These are phyloP conservation scores for Dendrolimus punctatus DNA, from an alignment of 1,140 invertebrate genomes.

Conservation along the genomic window DNA sequence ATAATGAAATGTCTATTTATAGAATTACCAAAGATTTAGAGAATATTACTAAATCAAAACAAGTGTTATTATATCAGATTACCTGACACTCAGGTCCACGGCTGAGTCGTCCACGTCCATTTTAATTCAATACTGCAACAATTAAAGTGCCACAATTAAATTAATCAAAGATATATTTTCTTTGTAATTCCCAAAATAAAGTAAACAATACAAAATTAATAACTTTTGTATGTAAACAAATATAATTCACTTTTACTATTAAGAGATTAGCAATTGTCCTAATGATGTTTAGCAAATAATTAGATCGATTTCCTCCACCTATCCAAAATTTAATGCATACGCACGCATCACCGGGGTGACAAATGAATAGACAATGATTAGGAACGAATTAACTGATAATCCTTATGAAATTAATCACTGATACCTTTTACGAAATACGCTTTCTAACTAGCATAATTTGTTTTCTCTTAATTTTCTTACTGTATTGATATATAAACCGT, in stretches of 20 bases:
- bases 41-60: conserved; percentile 9
- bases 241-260: too few relatives aligned
- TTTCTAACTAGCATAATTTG: too few relatives aligned
- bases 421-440: too few relatives aligned
- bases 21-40: conserved; percentile 9
- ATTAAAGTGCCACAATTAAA: conserved; percentile 40
- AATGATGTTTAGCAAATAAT: background rate
- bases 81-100: conserved; percentile 85
- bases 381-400: too few relatives aligned
- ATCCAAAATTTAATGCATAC: conserved; percentile 15
- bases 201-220: too few relatives aligned
- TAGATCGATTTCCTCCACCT: conserved; percentile 4
- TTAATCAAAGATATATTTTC: conserved; percentile 6
- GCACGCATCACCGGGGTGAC: conserved; percentile 24
- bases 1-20: too few relatives aligned
- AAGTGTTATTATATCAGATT: conserved; percentile 18
- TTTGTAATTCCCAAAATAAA: background rate
- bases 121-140: conserved; percentile 32
- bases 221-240: too few relatives aligned
- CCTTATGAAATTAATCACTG: too few relatives aligned
- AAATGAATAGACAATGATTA: conserved; percentile 8
- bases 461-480: too few relatives aligned
- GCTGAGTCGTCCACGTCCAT: conserved; percentile 81
- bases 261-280: background rate
- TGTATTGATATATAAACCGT: background rate